Conservation (phyloP, 2,113 vertebrate species). For the Muscicapa adusta region DNA sequence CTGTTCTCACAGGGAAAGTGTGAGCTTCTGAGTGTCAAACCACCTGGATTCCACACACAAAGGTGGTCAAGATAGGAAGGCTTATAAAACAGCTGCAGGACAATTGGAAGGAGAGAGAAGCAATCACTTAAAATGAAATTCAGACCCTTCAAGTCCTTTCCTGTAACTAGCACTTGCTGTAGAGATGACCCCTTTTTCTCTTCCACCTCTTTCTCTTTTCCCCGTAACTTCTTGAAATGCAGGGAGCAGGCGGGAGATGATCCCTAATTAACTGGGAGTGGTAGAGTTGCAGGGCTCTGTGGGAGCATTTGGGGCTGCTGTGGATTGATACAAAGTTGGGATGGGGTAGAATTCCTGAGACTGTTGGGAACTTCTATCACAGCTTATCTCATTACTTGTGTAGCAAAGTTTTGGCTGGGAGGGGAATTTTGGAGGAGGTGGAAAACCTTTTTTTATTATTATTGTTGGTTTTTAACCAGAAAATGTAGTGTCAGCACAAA, state of each 20-base stretch:
- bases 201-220: background rate
- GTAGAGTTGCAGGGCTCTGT: background rate
- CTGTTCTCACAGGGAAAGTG: background rate
- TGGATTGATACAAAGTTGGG: background rate
- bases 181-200: background rate
- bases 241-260: background rate
- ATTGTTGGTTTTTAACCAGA: constrained; percentile 5
- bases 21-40: background rate
- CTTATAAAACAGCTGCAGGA: background rate
- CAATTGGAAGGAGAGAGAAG: background rate
- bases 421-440: background rate
- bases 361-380: fast-evolving
- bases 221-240: background rate
- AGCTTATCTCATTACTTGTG: background rate
- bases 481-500: constrained; percentile 43
- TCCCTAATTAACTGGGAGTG: background rate
- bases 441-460: background rate
- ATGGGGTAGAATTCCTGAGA: background rate
- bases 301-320: background rate
- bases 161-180: background rate
- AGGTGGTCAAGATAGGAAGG: background rate
- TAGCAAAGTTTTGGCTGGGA: background rate
- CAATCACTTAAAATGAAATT: background rate
- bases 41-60: background rate
- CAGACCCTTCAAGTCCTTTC: background rate